Evolutionary conservation across 2,888 invertebrate genomes (phyloP).

Genomic region (Cerastoderma edule): DNA sequence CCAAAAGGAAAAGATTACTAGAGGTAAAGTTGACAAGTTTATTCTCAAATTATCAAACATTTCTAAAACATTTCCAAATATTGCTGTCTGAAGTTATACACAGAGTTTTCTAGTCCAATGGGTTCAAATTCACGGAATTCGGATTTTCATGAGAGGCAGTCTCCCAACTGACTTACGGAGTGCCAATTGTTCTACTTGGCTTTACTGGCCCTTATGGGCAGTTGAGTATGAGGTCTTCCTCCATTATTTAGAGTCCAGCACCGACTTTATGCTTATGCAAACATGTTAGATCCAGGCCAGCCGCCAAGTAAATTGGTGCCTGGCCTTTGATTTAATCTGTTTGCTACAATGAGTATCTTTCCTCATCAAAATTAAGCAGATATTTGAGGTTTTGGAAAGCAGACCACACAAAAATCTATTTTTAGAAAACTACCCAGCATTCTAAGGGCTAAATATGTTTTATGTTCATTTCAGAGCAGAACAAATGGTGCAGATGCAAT

Average conservation of each 20-base stretch:
- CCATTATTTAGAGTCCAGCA: no score
- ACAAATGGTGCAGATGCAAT: background rate
- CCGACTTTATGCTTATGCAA: no score
- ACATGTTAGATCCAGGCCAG: no score
- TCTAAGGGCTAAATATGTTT: background rate
- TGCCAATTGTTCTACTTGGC: background rate
- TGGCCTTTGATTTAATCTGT: background rate
- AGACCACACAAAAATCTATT: no score
- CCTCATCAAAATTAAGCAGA: no score
- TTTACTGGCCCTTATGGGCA: background rate
- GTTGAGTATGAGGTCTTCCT: no score
- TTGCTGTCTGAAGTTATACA: no score
- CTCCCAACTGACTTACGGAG: background rate
- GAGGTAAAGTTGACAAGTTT: constrained; percentile 16
- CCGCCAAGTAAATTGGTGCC: background rate
- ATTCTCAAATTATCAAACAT: background rate
- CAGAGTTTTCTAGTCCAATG: no score
- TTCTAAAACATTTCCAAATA: background rate
- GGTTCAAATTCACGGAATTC: background rate
- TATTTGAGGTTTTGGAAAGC: background rate
- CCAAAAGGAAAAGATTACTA: constrained; percentile 42
- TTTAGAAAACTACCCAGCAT: background rate
- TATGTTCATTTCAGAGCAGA: constrained; percentile 5
- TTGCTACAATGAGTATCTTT: background rate
- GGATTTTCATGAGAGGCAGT: background rate